These are phyloP conservation scores for Lithobates pipiens DNA, from an alignment of 2,797 vertebrate genomes.

Conservation along the genomic window DNA sequence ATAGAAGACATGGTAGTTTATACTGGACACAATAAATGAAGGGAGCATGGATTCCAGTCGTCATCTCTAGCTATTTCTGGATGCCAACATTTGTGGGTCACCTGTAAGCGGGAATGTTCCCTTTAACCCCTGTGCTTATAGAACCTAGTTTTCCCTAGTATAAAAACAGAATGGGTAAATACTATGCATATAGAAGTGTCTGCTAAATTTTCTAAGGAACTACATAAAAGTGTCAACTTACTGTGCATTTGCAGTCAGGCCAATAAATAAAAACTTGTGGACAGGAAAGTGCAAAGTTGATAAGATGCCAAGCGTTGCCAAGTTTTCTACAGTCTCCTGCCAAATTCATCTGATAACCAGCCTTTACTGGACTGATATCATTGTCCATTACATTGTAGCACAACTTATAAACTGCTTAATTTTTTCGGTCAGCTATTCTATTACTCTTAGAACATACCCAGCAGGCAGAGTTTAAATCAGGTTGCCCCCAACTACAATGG, in stretches of 20 bases:
- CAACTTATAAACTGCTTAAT: not conserved
- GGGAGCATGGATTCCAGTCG: conserved; percentile 15
- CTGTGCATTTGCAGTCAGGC: not conserved
- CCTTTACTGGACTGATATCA: not conserved
- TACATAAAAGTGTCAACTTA: not conserved
- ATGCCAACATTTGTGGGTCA: conserved; percentile 39
- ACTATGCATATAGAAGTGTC: no score
- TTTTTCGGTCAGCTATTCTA: not conserved
- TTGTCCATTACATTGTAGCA: conserved; percentile 13
- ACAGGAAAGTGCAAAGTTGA: conserved; percentile 1
- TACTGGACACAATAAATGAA: conserved; percentile 23
- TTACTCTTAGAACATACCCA: not conserved
- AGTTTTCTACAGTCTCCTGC: conserved; percentile 19
- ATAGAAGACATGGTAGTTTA: conserved; percentile 44
- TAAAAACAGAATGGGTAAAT: not conserved
- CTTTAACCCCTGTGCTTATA: conserved; percentile 3
- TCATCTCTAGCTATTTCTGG: conserved; percentile 5
- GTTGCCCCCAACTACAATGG: not conserved
- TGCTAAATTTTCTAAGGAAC: not conserved
- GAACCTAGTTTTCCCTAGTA: not conserved
- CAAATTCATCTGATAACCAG: conserved; percentile 21
- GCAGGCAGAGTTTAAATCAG: not conserved
- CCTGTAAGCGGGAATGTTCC: conserved; percentile 22
- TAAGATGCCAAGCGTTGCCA: conserved; percentile 1
- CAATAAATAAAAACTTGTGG: not conserved